A percentile compares a stretch with the other conserved stretches of the same genome.
Evolutionary conservation across 2,888 invertebrate genomes (phyloP).

Genomic region (Drosophila leonis): DNA sequence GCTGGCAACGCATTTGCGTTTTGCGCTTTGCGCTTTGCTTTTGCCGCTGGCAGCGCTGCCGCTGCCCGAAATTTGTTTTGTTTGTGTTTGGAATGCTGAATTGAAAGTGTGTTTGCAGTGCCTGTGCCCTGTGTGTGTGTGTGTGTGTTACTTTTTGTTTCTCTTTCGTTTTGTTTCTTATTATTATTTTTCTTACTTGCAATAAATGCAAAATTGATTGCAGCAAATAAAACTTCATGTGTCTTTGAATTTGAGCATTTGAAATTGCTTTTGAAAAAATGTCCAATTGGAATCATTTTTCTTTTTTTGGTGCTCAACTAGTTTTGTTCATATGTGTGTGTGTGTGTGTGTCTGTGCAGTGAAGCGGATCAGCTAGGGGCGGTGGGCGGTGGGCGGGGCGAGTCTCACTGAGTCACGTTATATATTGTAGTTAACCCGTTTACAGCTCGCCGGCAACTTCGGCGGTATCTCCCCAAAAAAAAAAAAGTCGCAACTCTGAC

Average conservation of each 20-base stretch:
- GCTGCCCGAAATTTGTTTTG: constrained; percentile 53
- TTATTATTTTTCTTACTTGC: constrained; percentile 26
- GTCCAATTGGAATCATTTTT: constrained; percentile 11
- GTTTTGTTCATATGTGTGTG: constrained; percentile 6
- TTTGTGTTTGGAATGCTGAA: constrained; percentile 55
- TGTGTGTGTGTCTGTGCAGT: constrained; percentile 10
- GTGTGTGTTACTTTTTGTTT: constrained; percentile 26
- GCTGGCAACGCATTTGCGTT: constrained; percentile 31
- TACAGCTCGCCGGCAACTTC: constrained; percentile 6
- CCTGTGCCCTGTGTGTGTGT: constrained; percentile 9
- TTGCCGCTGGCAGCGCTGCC: constrained; percentile 39
- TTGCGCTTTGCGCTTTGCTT: constrained; percentile 21
- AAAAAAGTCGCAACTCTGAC: constrained; percentile 26
- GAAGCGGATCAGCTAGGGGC: constrained; percentile 20
- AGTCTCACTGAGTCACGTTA: constrained; percentile 29
- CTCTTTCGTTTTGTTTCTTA: constrained; percentile 20
- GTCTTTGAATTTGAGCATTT: constrained; percentile 16
- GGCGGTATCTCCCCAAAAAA: constrained; percentile 19
- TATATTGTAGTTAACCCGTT: constrained; percentile 24
- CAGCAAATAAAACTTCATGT: constrained; percentile 8
- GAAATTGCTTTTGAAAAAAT: constrained; percentile 24
- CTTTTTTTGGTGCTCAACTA: constrained; percentile 13
- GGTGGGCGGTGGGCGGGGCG: not conserved
- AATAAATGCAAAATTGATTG: constrained; percentile 39
- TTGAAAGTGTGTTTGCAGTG: constrained; percentile 38